Conservation (phyloP, 2,113 vertebrate genomes). For the Excalfactoria chinensis region DNA sequence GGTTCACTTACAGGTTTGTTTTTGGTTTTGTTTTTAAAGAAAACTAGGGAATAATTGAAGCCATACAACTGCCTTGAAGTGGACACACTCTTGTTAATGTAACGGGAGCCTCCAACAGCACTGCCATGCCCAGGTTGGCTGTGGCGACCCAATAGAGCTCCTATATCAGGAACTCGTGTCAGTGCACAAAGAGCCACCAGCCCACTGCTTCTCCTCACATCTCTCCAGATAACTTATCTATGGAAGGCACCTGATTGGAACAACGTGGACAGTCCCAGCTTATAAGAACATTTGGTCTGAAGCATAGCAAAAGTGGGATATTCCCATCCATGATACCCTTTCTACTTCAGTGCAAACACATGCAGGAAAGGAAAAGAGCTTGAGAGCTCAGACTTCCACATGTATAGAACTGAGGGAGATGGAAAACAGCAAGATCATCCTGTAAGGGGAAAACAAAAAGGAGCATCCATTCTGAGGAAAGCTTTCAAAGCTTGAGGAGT, state of each 20-base stretch:
- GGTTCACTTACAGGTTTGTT: constrained; percentile 38
- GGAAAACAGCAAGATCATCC: background rate
- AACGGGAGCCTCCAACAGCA: constrained; percentile 30
- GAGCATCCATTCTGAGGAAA: background rate
- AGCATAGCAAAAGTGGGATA: background rate
- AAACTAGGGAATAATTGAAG: constrained; percentile 55
- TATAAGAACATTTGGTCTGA: background rate
- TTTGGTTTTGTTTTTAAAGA: constrained; percentile 58
- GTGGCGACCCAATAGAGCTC: background rate
- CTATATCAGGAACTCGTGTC: background rate
- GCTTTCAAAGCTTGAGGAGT: background rate
- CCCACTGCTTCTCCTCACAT: background rate
- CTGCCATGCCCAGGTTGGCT: background rate
- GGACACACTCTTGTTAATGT: background rate
- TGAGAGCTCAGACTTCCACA: background rate
- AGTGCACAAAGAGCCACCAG: background rate
- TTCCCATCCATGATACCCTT: background rate
- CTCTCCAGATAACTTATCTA: background rate
- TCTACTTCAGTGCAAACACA: background rate
- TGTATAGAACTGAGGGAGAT: background rate
- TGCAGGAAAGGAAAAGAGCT: background rate
- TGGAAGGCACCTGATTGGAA: background rate
- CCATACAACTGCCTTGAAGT: constrained; percentile 24
- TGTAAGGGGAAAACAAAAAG: background rate
- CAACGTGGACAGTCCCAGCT: background rate